Base-by-base conservation (phyloP, 2,113 vertebrate species). In the Loxodonta africana region DNA sequence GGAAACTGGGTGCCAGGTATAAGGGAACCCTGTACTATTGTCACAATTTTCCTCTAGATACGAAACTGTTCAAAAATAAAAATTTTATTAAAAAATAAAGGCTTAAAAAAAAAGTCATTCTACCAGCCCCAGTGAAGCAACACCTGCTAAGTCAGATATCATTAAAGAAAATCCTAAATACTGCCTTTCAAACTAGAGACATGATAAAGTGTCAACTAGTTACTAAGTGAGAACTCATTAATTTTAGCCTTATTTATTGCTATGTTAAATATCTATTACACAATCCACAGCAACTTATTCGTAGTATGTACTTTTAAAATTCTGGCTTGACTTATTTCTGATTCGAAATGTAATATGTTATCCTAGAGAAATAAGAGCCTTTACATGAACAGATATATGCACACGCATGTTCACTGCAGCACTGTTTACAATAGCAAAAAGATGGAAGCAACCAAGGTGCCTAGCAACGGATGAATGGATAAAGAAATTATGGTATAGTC, bases 301-400 rank as follows among this genome's bases (percentile, higher is more conserved):
- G 53, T 89, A 65, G 73, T 51, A 73, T 33, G 21, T 88, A 88
- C 60, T 90, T 90, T 41, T 77, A 90, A 81, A 90, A 67, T 84
- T 90, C 48, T 78, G 4, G 30, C 37, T 87, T 74, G 57, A 78
- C 26, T 96, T 95, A 65, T 91, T 97, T 93, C 60, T 87, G 67
- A 94, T 83, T 95, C 89, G 82, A 37, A 96, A 96, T 71, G 6
- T 90, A 94, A 57, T 30, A 51, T 41, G 25, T 93, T 94, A 81
- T 67, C 37, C 37, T 37, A 37, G 37, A 37, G 37, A 37, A 37
- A 37, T 37, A 37, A 37, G 37, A 37, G 37, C 37, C 37, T 37
- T 37, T 37, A 37, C 37, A 37, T 37, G 37, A 37, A 37, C 37
- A 37, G 37, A 37, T 37, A 37, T 37, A 37, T 37, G 37, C 37